phyloP scores from a whole-genome alignment of 2,888 invertebrate species.

The Tenthredo scrophulariae region DNA sequence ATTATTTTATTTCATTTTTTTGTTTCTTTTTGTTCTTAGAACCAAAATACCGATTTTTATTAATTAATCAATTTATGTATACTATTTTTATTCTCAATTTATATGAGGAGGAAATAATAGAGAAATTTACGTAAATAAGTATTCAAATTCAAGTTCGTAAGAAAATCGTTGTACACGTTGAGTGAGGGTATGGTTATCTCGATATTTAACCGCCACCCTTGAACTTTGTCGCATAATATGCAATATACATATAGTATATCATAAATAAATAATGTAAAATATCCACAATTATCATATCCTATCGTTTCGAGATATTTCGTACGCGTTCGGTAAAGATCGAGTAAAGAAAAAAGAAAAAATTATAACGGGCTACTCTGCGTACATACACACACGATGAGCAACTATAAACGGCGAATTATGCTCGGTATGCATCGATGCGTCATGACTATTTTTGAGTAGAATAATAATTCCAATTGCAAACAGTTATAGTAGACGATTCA shows the following conservation, averaged over 20 bases:
- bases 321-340: conserved; percentile 21
- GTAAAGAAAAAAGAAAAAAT: not conserved
- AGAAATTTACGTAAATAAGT: not conserved
- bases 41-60: not conserved
- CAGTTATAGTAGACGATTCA: not conserved
- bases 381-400: not conserved
- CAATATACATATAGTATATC: not conserved
- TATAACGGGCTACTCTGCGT: conserved; percentile 23
- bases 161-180: not conserved
- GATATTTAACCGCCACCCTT: conserved; percentile 24
- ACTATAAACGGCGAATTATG: conserved; percentile 25
- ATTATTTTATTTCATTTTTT: not conserved
- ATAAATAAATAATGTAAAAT: not conserved
- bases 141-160: not conserved
- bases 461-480: conserved; percentile 29
- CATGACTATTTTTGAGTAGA: conserved; percentile 42
- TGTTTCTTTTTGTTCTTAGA: not conserved
- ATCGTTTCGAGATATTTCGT: conserved; percentile 12
- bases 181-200: not conserved
- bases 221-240: conserved; percentile 20
- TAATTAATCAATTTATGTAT: not conserved
- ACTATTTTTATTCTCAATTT: not conserved
- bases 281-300: not conserved
- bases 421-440: conserved; percentile 47
- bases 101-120: not conserved